Base-by-base conservation (phyloP, 2,113 vertebrate species). In the Zosterops pallidus region DNA sequence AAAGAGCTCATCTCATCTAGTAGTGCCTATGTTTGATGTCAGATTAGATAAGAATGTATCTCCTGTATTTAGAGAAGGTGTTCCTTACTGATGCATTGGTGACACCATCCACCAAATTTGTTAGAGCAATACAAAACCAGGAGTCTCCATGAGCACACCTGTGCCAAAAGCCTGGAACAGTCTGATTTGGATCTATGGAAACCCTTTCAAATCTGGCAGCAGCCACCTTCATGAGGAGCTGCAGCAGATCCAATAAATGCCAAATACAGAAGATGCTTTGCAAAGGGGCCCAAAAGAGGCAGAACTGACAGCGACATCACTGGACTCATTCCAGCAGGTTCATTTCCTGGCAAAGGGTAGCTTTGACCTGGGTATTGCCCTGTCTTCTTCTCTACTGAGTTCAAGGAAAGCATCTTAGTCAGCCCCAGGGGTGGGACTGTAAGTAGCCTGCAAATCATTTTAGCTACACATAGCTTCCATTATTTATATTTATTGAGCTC, bases 141-240 rank as follows among this genome's bases (percentile, higher is more conserved):
- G 23, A 46, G 12, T 69, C 15, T 71, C n/a, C 29, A 3, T 4
- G 4, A n/a, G n/a, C 55, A 9, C 9, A 22, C 2, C 39, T 68
- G 26, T 23, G 29, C n/a, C 2, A 3, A 67, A 82, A 57, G 9
- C 24, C 49, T 26, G 17, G 67, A 77, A 50, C 8, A 29, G 14
- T 21, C 57, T 37, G 6, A 9, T 21, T 44, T 85, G 46, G 20
- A 25, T 55, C 39, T n/a, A 0, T 56, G 20, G 33, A 75, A 80
- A 41, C 23, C 25, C n/a, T n/a, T n/a, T 37, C n/a, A 64, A 49
- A 57, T 12, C 49, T 79, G 62, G 65, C 63, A 72, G 28, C 8
- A 50, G 53, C 35, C 44, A 21, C 20, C 41, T 76, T 46, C 55
- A 14, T 0, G 0, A 24, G 5, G 9, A 44, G 50, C 47, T 75